Evolutionary conservation across 2,888 invertebrate genomes (phyloP).

Genomic region (Agrochola macilenta): DNA sequence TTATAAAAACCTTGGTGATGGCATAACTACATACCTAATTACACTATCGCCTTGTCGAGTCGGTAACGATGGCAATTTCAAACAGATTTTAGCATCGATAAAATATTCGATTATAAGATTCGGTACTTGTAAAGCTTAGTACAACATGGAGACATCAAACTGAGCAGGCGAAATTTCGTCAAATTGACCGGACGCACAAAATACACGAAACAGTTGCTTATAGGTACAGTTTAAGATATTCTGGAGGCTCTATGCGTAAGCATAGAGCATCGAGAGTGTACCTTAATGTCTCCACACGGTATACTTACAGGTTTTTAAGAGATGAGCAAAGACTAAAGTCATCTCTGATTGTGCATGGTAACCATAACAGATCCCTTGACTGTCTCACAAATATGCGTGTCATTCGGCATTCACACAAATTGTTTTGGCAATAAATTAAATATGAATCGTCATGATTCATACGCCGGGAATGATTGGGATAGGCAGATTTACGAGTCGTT

Average conservation of each 20-base stretch:
- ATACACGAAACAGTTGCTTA: too few species aligned
- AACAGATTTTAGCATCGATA: conserved; percentile 3
- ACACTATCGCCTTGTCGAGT: background rate
- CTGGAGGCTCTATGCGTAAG: too few species aligned
- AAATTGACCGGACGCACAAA: too few species aligned
- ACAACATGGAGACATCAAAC: too few species aligned
- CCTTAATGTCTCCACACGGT: too few species aligned
- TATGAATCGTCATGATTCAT: conserved; percentile 47
- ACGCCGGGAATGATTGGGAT: conserved; percentile 39
- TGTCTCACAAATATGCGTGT: conserved; percentile 25
- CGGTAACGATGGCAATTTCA: conserved; percentile 23
- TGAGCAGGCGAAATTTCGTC: too few species aligned
- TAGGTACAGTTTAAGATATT: too few species aligned
- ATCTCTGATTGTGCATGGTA: background rate
- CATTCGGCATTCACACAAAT: conserved; percentile 36
- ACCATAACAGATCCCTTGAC: conserved; percentile 1
- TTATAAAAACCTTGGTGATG: background rate
- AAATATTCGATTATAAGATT: too few species aligned
- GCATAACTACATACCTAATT: background rate
- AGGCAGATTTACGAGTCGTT: conserved; percentile 41
- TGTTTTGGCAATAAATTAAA: conserved; percentile 59
- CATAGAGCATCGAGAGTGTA: too few species aligned
- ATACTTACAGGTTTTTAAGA: too few species aligned
- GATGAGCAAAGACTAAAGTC: too few species aligned
- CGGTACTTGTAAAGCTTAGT: too few species aligned